A percentile compares a stretch with the other conserved stretches of the same genome.
Conservation (phyloP, 2,888 invertebrate species). For the Drosophila pseudotakahashii region DNA sequence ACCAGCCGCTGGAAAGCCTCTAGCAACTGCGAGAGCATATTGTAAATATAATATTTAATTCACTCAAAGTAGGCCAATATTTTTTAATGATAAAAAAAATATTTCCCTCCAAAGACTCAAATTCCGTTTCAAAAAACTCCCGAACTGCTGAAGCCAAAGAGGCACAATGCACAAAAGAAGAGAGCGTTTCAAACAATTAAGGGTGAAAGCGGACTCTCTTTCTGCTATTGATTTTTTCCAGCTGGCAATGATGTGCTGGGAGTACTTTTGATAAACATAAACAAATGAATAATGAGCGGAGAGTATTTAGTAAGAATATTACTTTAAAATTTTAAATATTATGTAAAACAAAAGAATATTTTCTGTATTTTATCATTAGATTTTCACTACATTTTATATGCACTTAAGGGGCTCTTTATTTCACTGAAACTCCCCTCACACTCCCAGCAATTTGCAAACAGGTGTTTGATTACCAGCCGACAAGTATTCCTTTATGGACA, state of each 20-base stretch:
- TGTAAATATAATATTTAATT: slow-evolving; percentile 14
- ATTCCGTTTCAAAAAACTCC: slow-evolving; percentile 15
- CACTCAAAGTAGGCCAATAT: slow-evolving; percentile 9
- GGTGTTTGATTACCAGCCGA: slow-evolving; percentile 39
- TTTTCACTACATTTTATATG: not conserved
- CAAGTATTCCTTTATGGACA: slow-evolving; percentile 1
- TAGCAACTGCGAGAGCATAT: slow-evolving; percentile 67
- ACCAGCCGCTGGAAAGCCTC: slow-evolving; percentile 54
- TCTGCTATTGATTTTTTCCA: slow-evolving; percentile 68
- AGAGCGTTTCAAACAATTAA: slow-evolving; percentile 1
- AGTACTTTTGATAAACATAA: slow-evolving; percentile 35
- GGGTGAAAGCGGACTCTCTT: slow-evolving; percentile 22
- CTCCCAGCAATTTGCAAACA: slow-evolving; percentile 46
- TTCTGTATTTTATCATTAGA: not conserved
- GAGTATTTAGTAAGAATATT: not conserved
- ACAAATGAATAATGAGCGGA: slow-evolving; percentile 39
- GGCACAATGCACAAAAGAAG: slow-evolving; percentile 6
- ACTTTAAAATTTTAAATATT: not conserved
- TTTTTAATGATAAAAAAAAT: slow-evolving; percentile 2
- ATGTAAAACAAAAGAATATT: not conserved
- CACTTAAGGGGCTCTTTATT: not conserved
- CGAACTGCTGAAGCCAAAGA: slow-evolving; percentile 21
- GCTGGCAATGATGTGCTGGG: slow-evolving; percentile 52
- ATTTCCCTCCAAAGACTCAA: slow-evolving; percentile 2
- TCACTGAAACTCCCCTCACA: not conserved